Conservation (phyloP, 2,113 vertebrate species). For the Chionodraco myersi region DNA sequence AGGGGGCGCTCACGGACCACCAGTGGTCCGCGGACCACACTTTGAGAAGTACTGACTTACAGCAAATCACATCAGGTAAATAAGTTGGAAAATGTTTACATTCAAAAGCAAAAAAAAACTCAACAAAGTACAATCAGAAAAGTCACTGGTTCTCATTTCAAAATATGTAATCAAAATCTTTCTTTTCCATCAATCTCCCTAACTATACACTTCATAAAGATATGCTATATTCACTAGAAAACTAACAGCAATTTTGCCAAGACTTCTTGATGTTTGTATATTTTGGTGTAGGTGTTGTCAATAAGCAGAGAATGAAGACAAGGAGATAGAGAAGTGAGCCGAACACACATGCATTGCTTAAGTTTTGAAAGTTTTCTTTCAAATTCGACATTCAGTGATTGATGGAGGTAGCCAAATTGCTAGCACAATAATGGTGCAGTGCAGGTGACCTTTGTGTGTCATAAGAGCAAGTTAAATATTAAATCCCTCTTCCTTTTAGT, state of each 20-base stretch:
- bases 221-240: neutral
- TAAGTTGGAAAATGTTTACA: no score
- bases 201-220: neutral
- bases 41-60: no score
- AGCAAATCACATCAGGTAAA: no score
- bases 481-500: slow-evolving; percentile 34
- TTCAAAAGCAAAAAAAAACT: no score
- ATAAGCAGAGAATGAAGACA: slow-evolving; percentile 9
- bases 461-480: slow-evolving; percentile 45
- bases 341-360: neutral
- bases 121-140: neutral
- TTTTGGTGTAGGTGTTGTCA: neutral
- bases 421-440: slow-evolving; percentile 6
- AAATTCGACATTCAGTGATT: slow-evolving; percentile 24
- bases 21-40: no score
- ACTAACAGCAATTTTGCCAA: neutral
- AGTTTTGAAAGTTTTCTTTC: slow-evolving; percentile 19
- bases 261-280: neutral
- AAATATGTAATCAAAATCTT: neutral
- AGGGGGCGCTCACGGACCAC: no score
- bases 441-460: slow-evolving; percentile 33
- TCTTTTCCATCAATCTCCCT: neutral
- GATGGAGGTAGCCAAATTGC: slow-evolving; percentile 7
- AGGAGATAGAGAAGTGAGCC: neutral
- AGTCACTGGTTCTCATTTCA: neutral